Evolutionary conservation across 2,888 invertebrate species (phyloP), one percentile per base, ranked within the genome.

Genomic region (Kuschelorhynchus macadamiae): DNA sequence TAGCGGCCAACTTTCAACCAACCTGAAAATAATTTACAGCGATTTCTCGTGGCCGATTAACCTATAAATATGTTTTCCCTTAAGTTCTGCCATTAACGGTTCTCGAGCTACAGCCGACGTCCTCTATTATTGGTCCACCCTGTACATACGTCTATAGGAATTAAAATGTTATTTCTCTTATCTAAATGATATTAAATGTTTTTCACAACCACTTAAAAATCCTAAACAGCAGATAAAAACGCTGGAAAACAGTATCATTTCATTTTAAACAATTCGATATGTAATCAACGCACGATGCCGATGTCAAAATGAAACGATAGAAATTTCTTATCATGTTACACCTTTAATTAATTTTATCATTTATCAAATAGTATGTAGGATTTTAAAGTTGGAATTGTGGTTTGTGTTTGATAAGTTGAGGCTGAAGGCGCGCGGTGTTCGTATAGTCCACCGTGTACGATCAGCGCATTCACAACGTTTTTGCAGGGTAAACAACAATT

Each of bases 321-420:
- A 67, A 61, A 59, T 57, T 56, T 20, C 57, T 67, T 68, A 63
- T 68, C 63, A 61, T 61, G 39, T 63, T 63, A 42, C 49, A 63
- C 59, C 63, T 63, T 59, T 59, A 63, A 68, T 68, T 63, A 62
- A 36, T 59, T 63, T 68, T 68, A 68, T 68, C 68, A 52, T 46
- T 57, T 68, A 63, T 50, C 68, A 63, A 68, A 67, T 63, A 62
- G 47, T 47, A 55, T 49, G 56, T 41, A 2, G 42, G 17, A 39
- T 60, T 53, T 60, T 44, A 41, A 44, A 53, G 39, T 60, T 57
- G 21, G 32, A 52, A 42, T 16, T 44, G 56, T 44, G 62, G 12
- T 42, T 63, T 55, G 36, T 57, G 42, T 59, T 66, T 30, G 53
- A 33, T 12, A 41, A 16, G 36, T 39, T 7, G 39, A 39, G 12